Evolutionary conservation across 2,113 vertebrate species (phyloP).

Genomic region (Sceloporus undulatus): DNA sequence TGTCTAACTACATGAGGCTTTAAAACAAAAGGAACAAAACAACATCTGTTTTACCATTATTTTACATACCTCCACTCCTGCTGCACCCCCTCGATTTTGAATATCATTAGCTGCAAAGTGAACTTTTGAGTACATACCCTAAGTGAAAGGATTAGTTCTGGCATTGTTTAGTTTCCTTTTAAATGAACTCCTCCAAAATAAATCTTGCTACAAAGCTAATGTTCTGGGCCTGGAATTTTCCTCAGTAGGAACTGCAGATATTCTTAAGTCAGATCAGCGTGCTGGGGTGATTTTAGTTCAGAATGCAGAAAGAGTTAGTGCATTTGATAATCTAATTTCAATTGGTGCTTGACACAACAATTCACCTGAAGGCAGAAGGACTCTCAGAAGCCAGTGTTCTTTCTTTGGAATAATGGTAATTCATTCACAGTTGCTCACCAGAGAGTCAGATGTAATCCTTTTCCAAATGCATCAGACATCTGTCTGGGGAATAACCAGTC

Average conservation of each 20-base stretch:
- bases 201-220: constrained; percentile 21
- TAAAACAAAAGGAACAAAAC: neutral
- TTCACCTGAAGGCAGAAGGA: constrained; percentile 7
- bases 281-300: neutral
- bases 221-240: constrained; percentile 34
- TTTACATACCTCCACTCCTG: neutral
- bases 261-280: constrained; percentile 45
- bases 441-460: constrained; percentile 21
- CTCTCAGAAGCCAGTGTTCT: neutral
- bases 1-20: too few relatives aligned
- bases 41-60: neutral
- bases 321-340: constrained; percentile 31
- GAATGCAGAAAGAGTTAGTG: constrained; percentile 28
- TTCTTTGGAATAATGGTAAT: constrained; percentile 28
- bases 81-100: neutral
- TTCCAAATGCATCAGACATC: constrained; percentile 32
- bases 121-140: neutral
- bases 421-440: constrained; percentile 7
- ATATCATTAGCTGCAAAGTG: neutral
- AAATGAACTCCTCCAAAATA: neutral
- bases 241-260: constrained; percentile 42
- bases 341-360: constrained; percentile 35
- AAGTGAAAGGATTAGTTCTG: constrained; percentile 13
- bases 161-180: neutral
- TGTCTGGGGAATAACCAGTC: neutral